Conservation (phyloP, 2,113 vertebrate genomes). For the Symphodus melops region DNA sequence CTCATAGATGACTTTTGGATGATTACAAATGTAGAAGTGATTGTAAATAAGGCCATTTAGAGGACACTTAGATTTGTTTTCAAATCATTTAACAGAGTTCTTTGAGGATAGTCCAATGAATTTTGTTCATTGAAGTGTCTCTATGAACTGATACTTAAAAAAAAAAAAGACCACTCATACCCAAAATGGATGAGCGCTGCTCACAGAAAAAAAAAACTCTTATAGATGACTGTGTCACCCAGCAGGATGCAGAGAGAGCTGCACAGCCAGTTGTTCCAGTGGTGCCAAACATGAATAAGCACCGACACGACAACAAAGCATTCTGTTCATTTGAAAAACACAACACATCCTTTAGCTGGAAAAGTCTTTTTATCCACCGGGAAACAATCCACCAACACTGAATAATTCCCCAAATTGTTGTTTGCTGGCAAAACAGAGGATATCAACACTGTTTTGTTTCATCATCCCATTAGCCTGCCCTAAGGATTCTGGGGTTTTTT, state of each 20-base stretch:
- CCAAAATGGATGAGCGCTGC: not conserved
- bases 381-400: not conserved
- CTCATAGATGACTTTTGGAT: too few species aligned
- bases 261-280: slow-evolving; percentile 14
- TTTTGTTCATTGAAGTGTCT: not conserved
- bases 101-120: not conserved
- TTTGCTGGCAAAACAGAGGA: not conserved
- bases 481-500: not conserved
- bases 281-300: slow-evolving; percentile 36
- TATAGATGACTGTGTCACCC: slow-evolving; percentile 18
- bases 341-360: not conserved
- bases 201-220: slow-evolving; percentile 38
- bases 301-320: slow-evolving; percentile 1
- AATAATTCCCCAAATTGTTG: not conserved
- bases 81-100: not conserved
- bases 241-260: slow-evolving; percentile 22
- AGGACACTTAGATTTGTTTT: too few species aligned
- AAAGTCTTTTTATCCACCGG: not conserved
- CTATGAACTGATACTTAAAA: not conserved
- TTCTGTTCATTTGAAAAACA: slow-evolving; percentile 7
- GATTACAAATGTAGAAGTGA: too few species aligned
- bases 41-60: too few species aligned
- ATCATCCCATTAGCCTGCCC: not conserved
- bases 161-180: not conserved
- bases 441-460: slow-evolving; percentile 3